Conservation (phyloP, 1,140 invertebrate genomes). For the Drosophila tropicalis region DNA sequence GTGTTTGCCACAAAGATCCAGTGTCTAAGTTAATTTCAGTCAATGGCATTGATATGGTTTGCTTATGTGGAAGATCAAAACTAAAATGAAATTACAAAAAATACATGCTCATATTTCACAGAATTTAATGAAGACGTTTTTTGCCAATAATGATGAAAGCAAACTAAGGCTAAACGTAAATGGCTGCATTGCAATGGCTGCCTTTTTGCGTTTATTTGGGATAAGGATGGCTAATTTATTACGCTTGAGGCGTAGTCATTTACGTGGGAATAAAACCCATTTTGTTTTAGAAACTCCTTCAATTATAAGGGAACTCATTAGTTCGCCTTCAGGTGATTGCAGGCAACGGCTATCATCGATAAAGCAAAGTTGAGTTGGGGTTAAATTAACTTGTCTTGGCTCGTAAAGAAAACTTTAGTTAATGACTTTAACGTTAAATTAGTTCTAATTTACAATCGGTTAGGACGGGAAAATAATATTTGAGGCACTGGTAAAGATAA, state of each 20-base stretch:
- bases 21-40: constrained; percentile 52
- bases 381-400: not conserved
- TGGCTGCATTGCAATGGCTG: not conserved
- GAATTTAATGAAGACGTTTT: constrained; percentile 55
- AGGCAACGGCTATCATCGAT: not conserved
- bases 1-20: constrained; percentile 12
- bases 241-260: not conserved
- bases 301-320: constrained; percentile 7
- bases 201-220: not conserved
- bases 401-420: not conserved
- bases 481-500: too few species aligned
- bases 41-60: constrained; percentile 60
- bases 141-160: constrained; percentile 16
- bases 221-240: constrained; percentile 11
- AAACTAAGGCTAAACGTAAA: not conserved
- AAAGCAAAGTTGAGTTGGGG: not conserved
- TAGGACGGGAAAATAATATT: too few species aligned
- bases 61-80: constrained; percentile 24
- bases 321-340: not conserved
- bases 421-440: not conserved
- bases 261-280: constrained; percentile 4
- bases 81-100: constrained; percentile 34
- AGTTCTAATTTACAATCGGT: not conserved
- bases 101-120: constrained; percentile 42
- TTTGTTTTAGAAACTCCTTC: constrained; percentile 10